Base-by-base conservation (phyloP, 1,140 invertebrate genomes). In the Octopus sinensis region DNA sequence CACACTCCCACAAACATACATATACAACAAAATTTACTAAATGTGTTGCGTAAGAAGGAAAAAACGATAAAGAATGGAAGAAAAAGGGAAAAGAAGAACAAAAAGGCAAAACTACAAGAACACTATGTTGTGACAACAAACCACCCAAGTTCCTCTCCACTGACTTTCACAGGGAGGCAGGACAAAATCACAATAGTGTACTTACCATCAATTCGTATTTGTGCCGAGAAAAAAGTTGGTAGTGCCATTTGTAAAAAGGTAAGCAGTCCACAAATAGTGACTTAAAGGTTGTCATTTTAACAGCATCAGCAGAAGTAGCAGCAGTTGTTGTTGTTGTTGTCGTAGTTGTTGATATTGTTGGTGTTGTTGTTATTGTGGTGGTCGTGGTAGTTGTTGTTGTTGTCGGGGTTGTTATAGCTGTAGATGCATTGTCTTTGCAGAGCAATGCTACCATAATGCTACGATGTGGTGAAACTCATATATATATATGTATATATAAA, bases 361-460 rank as follows among this genome's bases (percentile, higher is more conserved):
- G 68, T 17, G 17, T 62, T 62, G 68, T 12, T 73, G 30, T 43
- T 43, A 43, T 43, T 43, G 30, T 43, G 30, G 30, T 43, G 30
- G 30, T 43, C 30, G 30, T 43, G 68, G 68, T 13, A 23, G 1
- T 6, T 6, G 5, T 13, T 12, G 68, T 6, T 13, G 5, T 6
- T 13, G 30, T 9, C 0, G 6, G 68, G 9, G 17, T 62, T 62
- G 68, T 12, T 73, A 43, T 43, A 43, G 30, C 30, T 43, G 30
- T 43, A 43, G 30, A 43, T n/a, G 30, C 68, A 17, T 62, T 62
- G 56, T 73, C 68, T 73, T 73, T 73, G 30, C 68, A 12, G 68
- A 73, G 30, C 68, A 73, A 73, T 73, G 68, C 68, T 23, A 73
- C 68, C 56, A 73, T 73, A 73, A 73, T 73, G 68, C 17, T 73